A percentile compares a stretch with the other conserved stretches of the same genome.
Conservation (phyloP, 2,888 invertebrate genomes). For the Zeuzera pyrina region DNA sequence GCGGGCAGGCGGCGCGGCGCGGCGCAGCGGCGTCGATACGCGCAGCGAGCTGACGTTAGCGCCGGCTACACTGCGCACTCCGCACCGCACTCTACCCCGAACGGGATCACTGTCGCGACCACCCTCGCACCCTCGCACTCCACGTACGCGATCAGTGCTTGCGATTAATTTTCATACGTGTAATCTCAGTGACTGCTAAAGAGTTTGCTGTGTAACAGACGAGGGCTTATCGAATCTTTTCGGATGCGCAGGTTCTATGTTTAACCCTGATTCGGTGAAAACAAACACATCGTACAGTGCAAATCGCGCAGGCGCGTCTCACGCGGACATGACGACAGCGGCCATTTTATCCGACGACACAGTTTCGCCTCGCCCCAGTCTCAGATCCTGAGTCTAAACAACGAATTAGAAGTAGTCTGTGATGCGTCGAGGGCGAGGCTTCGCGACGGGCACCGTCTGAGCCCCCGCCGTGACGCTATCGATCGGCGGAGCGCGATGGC, state of each 20-base stretch:
- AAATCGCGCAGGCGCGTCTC: constrained; percentile 62
- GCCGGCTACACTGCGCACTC: constrained; percentile 47
- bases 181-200: constrained; percentile 28
- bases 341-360: constrained; percentile 68
- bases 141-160: constrained; percentile 17
- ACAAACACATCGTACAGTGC: constrained; percentile 57
- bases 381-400: constrained; percentile 44
- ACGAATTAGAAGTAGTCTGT: constrained; percentile 29
- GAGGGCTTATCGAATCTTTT: constrained; percentile 15
- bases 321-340: constrained; percentile 62
- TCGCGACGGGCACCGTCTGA: constrained; percentile 53
- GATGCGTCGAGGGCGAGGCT: constrained; percentile 49
- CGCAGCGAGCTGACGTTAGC: constrained; percentile 51
- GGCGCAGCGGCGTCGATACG: constrained; percentile 38
- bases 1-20: constrained; percentile 29
- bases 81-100: constrained; percentile 32
- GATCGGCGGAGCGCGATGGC: constrained; percentile 63
- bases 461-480: constrained; percentile 62
- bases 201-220: constrained; percentile 10
- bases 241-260: constrained; percentile 23
- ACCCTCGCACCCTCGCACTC: constrained; percentile 24
- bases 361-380: constrained; percentile 68
- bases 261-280: constrained; percentile 44
- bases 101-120: no score
- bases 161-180: constrained; percentile 11